phyloP scores from a whole-genome alignment of 2,797 vertebrate species.

The Malurus splendens region DNA sequence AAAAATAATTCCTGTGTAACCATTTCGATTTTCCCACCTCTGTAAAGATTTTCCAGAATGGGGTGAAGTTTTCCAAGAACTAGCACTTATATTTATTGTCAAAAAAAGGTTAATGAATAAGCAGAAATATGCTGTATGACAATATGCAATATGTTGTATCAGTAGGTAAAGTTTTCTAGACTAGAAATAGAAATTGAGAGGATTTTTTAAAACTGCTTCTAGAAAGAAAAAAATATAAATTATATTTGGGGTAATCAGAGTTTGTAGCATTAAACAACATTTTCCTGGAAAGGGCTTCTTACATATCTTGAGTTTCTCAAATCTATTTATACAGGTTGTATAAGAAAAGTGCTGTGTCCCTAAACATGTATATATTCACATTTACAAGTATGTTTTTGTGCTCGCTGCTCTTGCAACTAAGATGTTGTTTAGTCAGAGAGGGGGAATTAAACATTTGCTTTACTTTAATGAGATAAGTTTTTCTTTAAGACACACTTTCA shows the following conservation, averaged over 20 bases:
- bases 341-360: not conserved
- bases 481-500: not conserved
- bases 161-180: not conserved
- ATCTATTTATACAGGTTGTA: not conserved
- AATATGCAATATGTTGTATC: not conserved
- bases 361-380: not conserved
- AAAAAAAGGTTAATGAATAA: slow-evolving; percentile 8
- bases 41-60: slow-evolving; percentile 1
- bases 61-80: not conserved
- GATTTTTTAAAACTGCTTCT: not conserved
- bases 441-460: not conserved
- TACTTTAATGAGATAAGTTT: not conserved
- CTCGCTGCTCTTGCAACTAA: not conserved
- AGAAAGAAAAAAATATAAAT: not conserved
- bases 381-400: not conserved
- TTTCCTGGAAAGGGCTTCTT: not conserved
- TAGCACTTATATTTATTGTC: not conserved
- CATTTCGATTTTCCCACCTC: not conserved
- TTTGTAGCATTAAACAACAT: not conserved
- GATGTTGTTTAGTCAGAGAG: not conserved
- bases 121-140: not conserved
- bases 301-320: not conserved
- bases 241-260: not conserved
- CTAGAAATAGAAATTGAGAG: not conserved
- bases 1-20: not conserved